Evolutionary conservation across 2,888 invertebrate species (phyloP), one percentile per base, ranked within the genome.

Genomic region (Byasa hedistus): DNA sequence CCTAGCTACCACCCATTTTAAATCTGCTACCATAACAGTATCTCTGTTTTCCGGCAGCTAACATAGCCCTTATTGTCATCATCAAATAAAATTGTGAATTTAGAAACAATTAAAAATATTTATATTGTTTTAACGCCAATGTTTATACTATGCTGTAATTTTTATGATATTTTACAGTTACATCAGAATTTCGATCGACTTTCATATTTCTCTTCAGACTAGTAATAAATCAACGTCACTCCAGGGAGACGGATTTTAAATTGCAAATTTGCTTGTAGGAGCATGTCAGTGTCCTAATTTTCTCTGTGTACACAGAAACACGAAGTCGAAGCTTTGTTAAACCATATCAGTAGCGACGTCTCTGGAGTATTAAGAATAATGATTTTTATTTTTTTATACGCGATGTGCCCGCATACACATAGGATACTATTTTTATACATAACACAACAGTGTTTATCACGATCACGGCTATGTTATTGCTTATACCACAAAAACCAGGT

Each of bases 151-250:
- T 15, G n/a, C 2, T 10, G 15, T 44, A 15, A 17, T 44, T 44
- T 44, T 44, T 44, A 17, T 19, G 19, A 15, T 44, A 17, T 44
- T 44, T 44, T 17, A 44, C 4, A 10, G 5, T 32, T 32, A 32
- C 44, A 52, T 21, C 21, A 52, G 21, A 52, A 52, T 52, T 52
- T 52, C 8, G 52, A 52, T 52, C 52, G 52, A 21, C 21, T 21
- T 21, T 52, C n/a, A 32, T 27, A 57, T 57, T 57, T 57, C 19
- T n/a, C 56, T 27, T 27, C 19, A 57, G 32, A 32, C 52, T 52
- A 21, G 21, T 21, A 52, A 52, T 52, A 52, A 52, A 52, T 52
- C 52, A 52, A 52, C 21, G 52, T 52, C 52, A 52, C 52, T n/a
- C n/a, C 8, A 52, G 21, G 52, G 32, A 32, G 32, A 52, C 52